A percentile compares a stretch with the other conserved stretches of the same genome.
phyloP scores from a whole-genome alignment of 2,797 vertebrate genomes.

The Valencia hispanica region DNA sequence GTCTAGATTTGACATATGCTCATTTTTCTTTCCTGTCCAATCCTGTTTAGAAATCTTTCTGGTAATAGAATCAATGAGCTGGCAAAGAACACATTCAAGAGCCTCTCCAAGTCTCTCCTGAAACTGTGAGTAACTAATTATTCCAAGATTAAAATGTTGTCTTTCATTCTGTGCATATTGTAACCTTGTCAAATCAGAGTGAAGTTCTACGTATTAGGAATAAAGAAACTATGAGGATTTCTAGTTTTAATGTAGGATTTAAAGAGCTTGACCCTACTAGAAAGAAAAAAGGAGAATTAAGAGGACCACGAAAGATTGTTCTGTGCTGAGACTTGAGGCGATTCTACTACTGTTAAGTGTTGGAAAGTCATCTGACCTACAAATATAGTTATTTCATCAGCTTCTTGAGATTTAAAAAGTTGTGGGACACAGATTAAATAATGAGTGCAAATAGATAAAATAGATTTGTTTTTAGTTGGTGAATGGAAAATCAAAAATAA shows the following conservation, averaged over 20 bases:
- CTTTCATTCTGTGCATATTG: slow-evolving; percentile 11
- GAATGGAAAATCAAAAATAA: neutral
- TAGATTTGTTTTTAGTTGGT: neutral
- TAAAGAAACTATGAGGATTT: neutral
- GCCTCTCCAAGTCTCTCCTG: slow-evolving; percentile 75
- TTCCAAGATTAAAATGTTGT: neutral
- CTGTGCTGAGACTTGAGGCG: neutral
- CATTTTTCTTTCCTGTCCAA: neutral
- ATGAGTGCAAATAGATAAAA: neutral
- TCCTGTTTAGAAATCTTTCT: slow-evolving; percentile 78
- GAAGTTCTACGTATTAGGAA: neutral
- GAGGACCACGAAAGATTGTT: neutral
- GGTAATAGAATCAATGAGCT: slow-evolving; percentile 81
- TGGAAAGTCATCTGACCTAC: neutral
- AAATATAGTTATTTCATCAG: neutral
- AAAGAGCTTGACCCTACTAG: neutral
- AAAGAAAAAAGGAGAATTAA: neutral
- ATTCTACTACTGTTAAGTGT: no score
- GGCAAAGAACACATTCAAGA: slow-evolving; percentile 77
- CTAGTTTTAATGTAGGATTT: neutral
- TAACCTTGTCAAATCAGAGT: neutral
- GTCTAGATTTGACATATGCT: neutral
- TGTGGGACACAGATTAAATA: neutral
- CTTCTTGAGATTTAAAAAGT: neutral
- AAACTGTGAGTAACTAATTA: slow-evolving; percentile 77